Conservation (phyloP, 1,140 invertebrate species). For the Panonychus citri region DNA sequence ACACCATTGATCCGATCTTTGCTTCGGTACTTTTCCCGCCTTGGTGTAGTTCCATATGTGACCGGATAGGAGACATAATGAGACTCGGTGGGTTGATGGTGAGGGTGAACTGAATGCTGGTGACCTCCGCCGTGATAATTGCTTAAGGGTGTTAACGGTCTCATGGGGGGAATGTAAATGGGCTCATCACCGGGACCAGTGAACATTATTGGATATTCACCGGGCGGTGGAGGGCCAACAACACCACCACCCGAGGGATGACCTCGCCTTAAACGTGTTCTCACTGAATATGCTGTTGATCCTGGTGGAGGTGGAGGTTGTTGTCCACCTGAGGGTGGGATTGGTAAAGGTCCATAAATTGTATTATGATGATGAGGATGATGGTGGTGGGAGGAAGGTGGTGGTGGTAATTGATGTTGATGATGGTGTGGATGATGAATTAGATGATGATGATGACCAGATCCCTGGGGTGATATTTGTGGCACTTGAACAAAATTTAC, state of each 20-base stretch:
- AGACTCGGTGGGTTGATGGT: neutral
- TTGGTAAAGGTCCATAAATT: constrained; percentile 3
- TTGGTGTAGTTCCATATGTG: neutral
- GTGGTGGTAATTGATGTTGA: constrained; percentile 5
- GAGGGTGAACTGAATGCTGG: neutral
- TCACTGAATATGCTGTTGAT: constrained; percentile 2
- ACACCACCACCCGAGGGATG: neutral
- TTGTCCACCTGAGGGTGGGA: constrained; percentile 15
- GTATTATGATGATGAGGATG: constrained; percentile 11
- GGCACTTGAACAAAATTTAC: neutral
- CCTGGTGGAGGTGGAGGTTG: neutral
- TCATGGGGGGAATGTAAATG: constrained; percentile 1
- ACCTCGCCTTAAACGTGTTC: neutral
- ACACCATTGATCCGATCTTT: neutral
- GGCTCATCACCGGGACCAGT: neutral
- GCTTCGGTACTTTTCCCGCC: neutral
- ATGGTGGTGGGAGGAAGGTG: constrained; percentile 5
- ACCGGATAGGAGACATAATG: neutral
- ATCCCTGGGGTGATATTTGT: neutral
- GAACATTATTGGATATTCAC: neutral
- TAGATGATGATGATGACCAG: constrained; percentile 5
- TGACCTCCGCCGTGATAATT: neutral
- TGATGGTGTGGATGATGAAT: neutral
- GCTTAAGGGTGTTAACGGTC: neutral
- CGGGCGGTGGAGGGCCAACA: neutral